phyloP scores from a whole-genome alignment of 2,113 vertebrate genomes.

The Cepphus grylle region DNA sequence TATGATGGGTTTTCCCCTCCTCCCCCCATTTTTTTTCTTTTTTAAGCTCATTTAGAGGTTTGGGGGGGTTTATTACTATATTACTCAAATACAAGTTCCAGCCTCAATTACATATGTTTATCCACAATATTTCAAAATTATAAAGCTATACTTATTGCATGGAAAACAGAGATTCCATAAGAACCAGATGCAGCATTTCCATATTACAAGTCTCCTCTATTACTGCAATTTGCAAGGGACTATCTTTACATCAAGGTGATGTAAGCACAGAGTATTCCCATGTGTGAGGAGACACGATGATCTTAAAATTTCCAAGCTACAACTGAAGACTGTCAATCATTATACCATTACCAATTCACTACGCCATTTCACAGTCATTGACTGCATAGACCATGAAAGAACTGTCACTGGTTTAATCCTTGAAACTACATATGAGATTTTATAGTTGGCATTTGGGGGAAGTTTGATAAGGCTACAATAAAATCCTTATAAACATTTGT shows the following conservation, averaged over 20 bases:
- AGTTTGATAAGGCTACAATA: background rate
- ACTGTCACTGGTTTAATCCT: background rate
- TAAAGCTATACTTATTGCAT: background rate
- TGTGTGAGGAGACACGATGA: background rate
- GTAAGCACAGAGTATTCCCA: background rate
- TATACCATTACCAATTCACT: background rate
- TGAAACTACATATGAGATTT: background rate
- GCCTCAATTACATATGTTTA: background rate
- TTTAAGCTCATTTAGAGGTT: background rate
- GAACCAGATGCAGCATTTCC: background rate
- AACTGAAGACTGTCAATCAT: background rate
- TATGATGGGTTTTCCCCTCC: fast-evolving
- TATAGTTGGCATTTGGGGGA: background rate
- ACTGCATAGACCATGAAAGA: background rate
- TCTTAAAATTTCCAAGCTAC: background rate
- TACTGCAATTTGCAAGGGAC: background rate
- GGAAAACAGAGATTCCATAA: background rate
- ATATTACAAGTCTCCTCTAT: background rate
- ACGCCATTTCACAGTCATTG: background rate
- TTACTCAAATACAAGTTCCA: background rate
- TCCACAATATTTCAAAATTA: background rate
- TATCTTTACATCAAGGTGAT: background rate
- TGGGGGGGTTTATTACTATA: fast-evolving
- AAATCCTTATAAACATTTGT: background rate
- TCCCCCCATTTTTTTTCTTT: background rate